A percentile compares a stretch with the other conserved stretches of the same genome.
These are phyloP conservation scores for Nomada fabriciana DNA, from an alignment of 2,888 invertebrate species.

Conservation along the genomic window DNA sequence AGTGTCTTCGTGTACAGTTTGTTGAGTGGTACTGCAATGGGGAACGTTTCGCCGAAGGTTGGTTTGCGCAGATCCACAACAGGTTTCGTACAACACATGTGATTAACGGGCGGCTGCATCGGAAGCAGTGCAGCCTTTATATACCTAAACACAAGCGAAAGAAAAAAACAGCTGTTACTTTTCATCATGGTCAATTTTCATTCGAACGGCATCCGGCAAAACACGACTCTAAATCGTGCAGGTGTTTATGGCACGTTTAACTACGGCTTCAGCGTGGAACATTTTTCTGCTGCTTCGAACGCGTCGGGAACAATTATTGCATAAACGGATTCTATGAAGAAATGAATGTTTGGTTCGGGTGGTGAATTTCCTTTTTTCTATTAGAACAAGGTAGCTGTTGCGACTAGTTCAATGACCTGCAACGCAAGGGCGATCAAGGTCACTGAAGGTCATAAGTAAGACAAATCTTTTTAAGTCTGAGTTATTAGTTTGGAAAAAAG, in stretches of 20 bases:
- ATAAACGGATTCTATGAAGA: too few species aligned
- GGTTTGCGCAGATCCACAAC: constrained; percentile 90
- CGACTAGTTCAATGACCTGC: too few species aligned
- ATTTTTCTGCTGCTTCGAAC: too few species aligned
- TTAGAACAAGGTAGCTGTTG: too few species aligned
- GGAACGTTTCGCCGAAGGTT: constrained; percentile 92
- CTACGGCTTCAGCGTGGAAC: too few species aligned
- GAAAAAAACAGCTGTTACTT: constrained; percentile 22
- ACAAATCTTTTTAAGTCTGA: too few species aligned
- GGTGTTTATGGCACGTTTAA: background rate
- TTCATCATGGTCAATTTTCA: background rate
- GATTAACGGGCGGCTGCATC: constrained; percentile 85
- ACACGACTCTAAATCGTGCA: background rate
- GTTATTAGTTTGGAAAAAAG: too few species aligned
- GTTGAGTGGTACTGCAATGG: constrained; percentile 90
- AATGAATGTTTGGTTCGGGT: too few species aligned
- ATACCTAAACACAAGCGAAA: constrained; percentile 85
- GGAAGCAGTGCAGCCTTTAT: constrained; percentile 92
- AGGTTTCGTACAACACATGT: constrained; percentile 89
- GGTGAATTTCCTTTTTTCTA: too few species aligned
- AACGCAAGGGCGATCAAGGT: too few species aligned
- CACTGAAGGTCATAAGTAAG: too few species aligned
- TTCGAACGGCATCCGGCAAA: background rate
- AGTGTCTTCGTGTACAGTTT: constrained; percentile 94
- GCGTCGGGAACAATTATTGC: too few species aligned